Percentiles rank a stretch among this genome's conserved stretches.
phyloP scores from a whole-genome alignment of 2,888 invertebrate genomes.

The Tanytarsus gracilentus region DNA sequence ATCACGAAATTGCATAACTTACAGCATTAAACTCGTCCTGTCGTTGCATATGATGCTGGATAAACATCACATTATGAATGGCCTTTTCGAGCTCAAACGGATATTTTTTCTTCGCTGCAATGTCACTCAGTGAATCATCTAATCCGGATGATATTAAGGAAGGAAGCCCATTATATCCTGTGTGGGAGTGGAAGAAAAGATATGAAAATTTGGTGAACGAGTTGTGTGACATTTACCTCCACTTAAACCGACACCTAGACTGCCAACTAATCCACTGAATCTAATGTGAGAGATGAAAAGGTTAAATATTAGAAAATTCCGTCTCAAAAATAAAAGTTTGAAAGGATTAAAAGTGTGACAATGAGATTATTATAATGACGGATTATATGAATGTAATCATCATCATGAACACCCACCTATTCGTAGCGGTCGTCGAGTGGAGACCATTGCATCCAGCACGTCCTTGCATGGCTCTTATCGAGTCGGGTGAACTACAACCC shows the following conservation, averaged over 20 bases:
- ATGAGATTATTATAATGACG: not conserved
- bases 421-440: slow-evolving; percentile 65
- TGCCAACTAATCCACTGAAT: slow-evolving; percentile 67
- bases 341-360: not conserved
- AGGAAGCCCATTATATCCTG: slow-evolving; percentile 73
- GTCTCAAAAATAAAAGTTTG: not conserved
- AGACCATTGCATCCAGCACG: slow-evolving; percentile 73
- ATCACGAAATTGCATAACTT: slow-evolving; percentile 41
- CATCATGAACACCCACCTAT: slow-evolving; percentile 45
- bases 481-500: slow-evolving; percentile 69
- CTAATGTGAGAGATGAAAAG: slow-evolving; percentile 39
- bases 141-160: slow-evolving; percentile 69
- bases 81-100: slow-evolving; percentile 90
- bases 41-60: slow-evolving; percentile 88
- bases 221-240: not conserved
- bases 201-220: too few species aligned
- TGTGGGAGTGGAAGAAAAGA: slow-evolving; percentile 34
- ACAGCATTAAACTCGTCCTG: slow-evolving; percentile 93
- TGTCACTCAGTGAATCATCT: slow-evolving; percentile 73
- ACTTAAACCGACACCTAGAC: slow-evolving; percentile 50
- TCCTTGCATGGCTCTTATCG: slow-evolving; percentile 54
- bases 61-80: slow-evolving; percentile 90
- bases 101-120: slow-evolving; percentile 73
- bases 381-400: not conserved
- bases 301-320: not conserved